Evolutionary conservation across 2,797 vertebrate genomes (phyloP).

Genomic region (Alouatta caraya): DNA sequence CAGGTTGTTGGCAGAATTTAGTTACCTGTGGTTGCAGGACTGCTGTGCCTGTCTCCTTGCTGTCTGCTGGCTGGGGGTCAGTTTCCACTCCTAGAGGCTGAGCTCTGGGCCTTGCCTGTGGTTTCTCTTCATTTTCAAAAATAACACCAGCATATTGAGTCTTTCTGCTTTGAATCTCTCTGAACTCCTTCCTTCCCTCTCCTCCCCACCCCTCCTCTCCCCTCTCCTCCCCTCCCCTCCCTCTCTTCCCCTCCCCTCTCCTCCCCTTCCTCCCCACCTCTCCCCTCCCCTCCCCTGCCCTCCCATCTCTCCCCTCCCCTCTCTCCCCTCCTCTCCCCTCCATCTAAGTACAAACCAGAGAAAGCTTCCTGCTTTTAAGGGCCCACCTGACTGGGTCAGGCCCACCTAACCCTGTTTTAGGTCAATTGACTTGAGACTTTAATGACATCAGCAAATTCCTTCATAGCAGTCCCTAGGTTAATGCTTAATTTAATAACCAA

Average conservation of each 20-base stretch:
- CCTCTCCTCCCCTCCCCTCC: too few relatives aligned
- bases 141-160: rapidly evolving
- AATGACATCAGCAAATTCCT: background rate
- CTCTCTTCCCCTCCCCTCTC: too few relatives aligned
- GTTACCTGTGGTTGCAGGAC: background rate
- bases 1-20: background rate
- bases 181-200: background rate
- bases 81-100: background rate
- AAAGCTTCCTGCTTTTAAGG: background rate
- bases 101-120: background rate
- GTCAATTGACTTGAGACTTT: background rate
- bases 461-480: background rate
- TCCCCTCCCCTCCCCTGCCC: too few relatives aligned
- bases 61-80: background rate
- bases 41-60: background rate
- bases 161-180: background rate
- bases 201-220: too few relatives aligned
- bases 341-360: background rate
- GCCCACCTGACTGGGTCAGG: background rate
- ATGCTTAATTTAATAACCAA: background rate
- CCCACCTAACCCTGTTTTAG: background rate
- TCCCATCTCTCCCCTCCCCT: rapidly evolving
- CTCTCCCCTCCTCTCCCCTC: too few relatives aligned
- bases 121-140: background rate
- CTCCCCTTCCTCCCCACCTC: background rate